A percentile compares a stretch with the other conserved stretches of the same genome.
Evolutionary conservation across 2,888 invertebrate species (phyloP).

Genomic region (Steinernema scapterisci): DNA sequence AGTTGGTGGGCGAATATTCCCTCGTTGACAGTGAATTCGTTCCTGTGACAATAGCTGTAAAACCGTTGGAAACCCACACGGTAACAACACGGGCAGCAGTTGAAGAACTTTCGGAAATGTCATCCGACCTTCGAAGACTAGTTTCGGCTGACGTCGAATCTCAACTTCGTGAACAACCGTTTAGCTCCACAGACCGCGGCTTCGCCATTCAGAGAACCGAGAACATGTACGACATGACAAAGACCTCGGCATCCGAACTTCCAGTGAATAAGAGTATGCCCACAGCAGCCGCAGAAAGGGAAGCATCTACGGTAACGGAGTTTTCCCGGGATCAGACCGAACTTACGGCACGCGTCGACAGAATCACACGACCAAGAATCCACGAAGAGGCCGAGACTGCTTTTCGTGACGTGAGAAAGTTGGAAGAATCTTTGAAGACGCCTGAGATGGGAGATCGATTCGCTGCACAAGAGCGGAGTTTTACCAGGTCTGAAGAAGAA

Average conservation of each 20-base stretch:
- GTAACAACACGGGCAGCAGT: background rate
- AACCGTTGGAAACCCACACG: background rate
- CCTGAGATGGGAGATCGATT: background rate
- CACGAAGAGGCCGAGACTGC: background rate
- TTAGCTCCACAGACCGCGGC: background rate
- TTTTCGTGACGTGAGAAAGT: background rate
- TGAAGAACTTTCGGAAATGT: background rate
- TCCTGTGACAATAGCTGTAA: background rate
- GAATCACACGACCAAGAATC: background rate
- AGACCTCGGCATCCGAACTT: background rate
- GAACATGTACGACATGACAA: background rate
- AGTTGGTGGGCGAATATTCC: slow-evolving; percentile 27
- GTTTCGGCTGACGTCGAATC: background rate
- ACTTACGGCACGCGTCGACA: background rate
- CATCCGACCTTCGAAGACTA: background rate
- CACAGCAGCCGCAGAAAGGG: background rate
- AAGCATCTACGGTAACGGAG: background rate
- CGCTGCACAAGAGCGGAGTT: background rate
- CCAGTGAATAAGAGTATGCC: background rate
- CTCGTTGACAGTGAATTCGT: slow-evolving; percentile 15
- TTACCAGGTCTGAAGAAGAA: background rate
- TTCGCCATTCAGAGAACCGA: background rate
- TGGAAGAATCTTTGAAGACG: background rate
- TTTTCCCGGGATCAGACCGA: background rate
- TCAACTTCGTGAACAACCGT: background rate